Percentiles rank a stretch among this genome's conserved stretches.
phyloP scores from a whole-genome alignment of 2,888 invertebrate genomes.

The Homarus gammarus region DNA sequence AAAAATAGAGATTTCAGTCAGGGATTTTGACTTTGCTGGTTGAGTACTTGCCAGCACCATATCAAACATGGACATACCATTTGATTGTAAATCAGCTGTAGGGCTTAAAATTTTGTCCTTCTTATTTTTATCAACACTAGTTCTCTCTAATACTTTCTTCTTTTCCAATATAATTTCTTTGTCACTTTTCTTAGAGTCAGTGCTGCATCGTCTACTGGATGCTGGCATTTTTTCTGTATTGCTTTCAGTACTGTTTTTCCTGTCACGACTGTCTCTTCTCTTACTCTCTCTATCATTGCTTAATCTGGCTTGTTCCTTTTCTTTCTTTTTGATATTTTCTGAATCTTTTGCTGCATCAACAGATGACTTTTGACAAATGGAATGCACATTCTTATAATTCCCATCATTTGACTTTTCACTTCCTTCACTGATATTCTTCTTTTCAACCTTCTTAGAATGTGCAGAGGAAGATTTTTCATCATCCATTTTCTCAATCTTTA shows the following conservation, averaged over 20 bases:
- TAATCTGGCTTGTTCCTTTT: neutral
- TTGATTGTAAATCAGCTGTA: conserved; percentile 15
- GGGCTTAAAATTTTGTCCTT: neutral
- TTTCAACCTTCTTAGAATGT: neutral
- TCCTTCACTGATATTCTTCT: neutral
- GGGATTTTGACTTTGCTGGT: conserved; percentile 41
- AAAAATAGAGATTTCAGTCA: conserved; percentile 70
- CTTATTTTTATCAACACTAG: conserved; percentile 30
- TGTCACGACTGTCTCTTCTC: neutral
- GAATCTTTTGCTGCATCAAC: neutral
- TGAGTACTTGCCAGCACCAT: conserved; percentile 31
- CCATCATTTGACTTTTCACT: neutral
- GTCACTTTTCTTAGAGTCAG: conserved; percentile 48
- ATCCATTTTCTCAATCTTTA: conserved; percentile 50
- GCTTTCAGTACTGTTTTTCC: conserved; percentile 38
- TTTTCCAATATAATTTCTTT: neutral
- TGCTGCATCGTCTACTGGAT: conserved; percentile 13
- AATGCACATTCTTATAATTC: conserved; percentile 3
- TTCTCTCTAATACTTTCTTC: conserved; percentile 3
- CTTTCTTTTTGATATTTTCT: neutral
- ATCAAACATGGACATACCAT: conserved; percentile 66
- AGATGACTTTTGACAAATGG: neutral
- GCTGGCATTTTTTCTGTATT: conserved; percentile 17
- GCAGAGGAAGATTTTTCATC: neutral
- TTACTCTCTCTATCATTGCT: conserved; percentile 17